Conservation (phyloP, 2,797 vertebrate genomes). For the Rhyacichthys aspro region DNA sequence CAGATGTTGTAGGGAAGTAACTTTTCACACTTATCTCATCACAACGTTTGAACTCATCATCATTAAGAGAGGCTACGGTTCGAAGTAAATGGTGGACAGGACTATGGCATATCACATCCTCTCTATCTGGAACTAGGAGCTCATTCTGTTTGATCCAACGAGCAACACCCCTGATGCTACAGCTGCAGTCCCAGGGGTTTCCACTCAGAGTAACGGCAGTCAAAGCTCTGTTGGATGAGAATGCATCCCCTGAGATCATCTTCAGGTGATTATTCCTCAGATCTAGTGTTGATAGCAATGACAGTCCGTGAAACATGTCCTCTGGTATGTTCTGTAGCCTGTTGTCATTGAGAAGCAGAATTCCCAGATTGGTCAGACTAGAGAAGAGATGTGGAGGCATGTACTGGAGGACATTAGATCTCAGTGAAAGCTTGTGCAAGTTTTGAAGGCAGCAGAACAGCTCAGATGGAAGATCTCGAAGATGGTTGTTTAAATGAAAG, state of each 20-base stretch:
- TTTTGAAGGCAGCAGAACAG: conserved; percentile 81
- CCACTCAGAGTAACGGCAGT: conserved; percentile 54
- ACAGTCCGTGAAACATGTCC: conserved; percentile 75
- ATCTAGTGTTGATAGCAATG: conserved; percentile 65
- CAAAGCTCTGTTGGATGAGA: conserved; percentile 51
- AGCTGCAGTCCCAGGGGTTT: conserved; percentile 87
- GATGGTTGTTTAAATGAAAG: conserved; percentile 77
- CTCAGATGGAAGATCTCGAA: conserved; percentile 79
- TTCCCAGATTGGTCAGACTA: conserved; percentile 68
- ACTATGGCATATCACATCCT: conserved; percentile 56
- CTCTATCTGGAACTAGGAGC: conserved; percentile 48
- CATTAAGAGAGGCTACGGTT: conserved; percentile 49
- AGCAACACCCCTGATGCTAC: conserved; percentile 78
- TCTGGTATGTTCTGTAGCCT: conserved; percentile 73
- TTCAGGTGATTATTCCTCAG: conserved; percentile 63
- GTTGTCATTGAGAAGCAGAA: conserved; percentile 77
- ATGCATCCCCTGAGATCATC: conserved; percentile 68
- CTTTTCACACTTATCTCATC: not conserved
- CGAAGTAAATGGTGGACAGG: conserved; percentile 38
- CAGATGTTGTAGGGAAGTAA: not conserved
- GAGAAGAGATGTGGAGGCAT: conserved; percentile 82
- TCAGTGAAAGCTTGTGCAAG: conserved; percentile 81
- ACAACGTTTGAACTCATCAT: conserved; percentile 60
- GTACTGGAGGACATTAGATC: conserved; percentile 72
- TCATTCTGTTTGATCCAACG: conserved; percentile 80